Base-by-base conservation (phyloP, 2,888 invertebrate genomes). In the Agrochola lychnidis region DNA sequence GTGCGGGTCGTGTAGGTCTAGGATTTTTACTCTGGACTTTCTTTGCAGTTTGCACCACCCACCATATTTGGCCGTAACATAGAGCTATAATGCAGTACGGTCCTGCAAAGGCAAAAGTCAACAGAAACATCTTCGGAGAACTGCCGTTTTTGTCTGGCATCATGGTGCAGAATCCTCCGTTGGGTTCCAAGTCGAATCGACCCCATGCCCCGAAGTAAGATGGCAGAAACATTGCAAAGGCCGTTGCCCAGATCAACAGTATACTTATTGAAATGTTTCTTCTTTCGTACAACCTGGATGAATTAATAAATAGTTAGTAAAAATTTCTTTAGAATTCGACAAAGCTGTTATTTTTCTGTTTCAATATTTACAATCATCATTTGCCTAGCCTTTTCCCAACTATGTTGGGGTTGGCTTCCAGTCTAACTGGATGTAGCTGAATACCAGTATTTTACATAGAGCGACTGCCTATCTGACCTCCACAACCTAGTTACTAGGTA, bases 31-130 rank as follows among this genome's bases (percentile, higher is more conserved):
- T 97, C 97, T 59, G 64, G 14, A 48, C 25, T 69, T 81, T 79
- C n/a, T 97, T 95, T 0, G 98, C 97, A 0, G 98, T 97, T 91
- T 98, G 97, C 0, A 98, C 98, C 70, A 98, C 98, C 92, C 97
- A 98, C 92, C 98, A 98, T 92, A 99, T 99, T 85, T 98, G 97
- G 0, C 98, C 97, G 89, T 99, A 99, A 91, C 98, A 98, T 81
- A 98, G 95, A 57, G 98, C 97, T 89, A 99, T 99, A 75, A 98
- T 97, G 82, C 98, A 93, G 93, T 98, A 98, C 0, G 99, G 99
- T 71, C 99, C 96, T 72, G 98, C 97, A 91, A 99, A 99, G 51
- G 98, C 99, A 68, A 97, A 97, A 6, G 98, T 96, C 91, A 99
- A 99, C 2, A 99, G 97, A 70, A 98, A 97, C 86, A 97, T 98